phyloP scores from a whole-genome alignment of 2,797 vertebrate species.

The Neomorphus geoffroyi region DNA sequence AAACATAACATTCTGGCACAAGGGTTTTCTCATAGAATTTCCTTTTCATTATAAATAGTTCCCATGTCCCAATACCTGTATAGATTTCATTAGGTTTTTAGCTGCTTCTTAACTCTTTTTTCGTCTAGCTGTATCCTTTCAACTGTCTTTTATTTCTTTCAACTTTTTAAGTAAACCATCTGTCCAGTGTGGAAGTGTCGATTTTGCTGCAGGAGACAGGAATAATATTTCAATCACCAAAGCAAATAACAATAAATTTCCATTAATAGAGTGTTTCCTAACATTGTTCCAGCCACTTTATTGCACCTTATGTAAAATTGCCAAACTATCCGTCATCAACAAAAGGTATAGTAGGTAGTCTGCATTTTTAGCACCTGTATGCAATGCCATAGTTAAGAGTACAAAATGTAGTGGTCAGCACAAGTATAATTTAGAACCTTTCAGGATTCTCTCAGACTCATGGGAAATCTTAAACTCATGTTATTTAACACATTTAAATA shows the following conservation, averaged over 20 bases:
- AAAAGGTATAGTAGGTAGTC: not conserved
- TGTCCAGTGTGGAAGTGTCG: not conserved
- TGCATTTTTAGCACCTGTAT: not conserved
- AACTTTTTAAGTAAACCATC: conserved; percentile 29
- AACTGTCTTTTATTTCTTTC: not conserved
- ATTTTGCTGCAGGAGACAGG: not conserved
- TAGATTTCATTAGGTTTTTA: not conserved
- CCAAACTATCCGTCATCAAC: not conserved
- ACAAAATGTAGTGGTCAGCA: not conserved
- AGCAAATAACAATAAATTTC: not conserved
- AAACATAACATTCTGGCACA: not conserved
- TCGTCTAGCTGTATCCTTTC: not conserved
- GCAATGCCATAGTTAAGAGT: not conserved
- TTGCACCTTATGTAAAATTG: not conserved
- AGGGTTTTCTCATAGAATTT: not conserved
- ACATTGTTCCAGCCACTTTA: not conserved
- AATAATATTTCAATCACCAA: conserved; percentile 7
- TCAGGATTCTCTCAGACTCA: not conserved
- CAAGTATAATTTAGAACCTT: not conserved
- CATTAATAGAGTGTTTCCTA: not conserved
- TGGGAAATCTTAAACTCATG: not conserved
- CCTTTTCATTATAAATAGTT: not conserved
- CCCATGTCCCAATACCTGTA: not conserved
- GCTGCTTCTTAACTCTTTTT: not conserved
- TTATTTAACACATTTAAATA: not conserved